Percentiles rank a stretch among this genome's conserved stretches.
Conservation (phyloP, 2,888 invertebrate species). For the Drosophila mimetica region DNA sequence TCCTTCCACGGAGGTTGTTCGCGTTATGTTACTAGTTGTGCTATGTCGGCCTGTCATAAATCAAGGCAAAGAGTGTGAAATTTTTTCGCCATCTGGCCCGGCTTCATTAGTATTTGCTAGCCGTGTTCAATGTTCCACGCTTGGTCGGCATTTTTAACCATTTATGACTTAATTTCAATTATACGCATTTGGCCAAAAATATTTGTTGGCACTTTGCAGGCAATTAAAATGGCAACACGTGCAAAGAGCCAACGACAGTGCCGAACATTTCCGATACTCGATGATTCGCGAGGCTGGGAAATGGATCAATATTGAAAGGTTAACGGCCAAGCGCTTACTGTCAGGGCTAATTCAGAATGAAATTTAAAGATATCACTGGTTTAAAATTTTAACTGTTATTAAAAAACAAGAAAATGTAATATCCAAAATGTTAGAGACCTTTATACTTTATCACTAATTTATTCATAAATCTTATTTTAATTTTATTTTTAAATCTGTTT, state of each 20-base stretch:
- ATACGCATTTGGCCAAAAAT: constrained; percentile 74
- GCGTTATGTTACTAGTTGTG: constrained; percentile 18
- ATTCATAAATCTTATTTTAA: too few relatives aligned
- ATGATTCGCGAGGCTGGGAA: constrained; percentile 21
- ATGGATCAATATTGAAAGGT: constrained; percentile 22
- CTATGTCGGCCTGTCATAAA: constrained; percentile 62
- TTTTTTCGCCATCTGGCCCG: constrained; percentile 62
- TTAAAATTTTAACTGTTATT: too few relatives aligned
- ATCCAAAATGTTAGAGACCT: too few relatives aligned
- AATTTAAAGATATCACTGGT: too few relatives aligned
- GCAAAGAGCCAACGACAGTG: constrained; percentile 46
- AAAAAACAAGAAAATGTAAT: neutral
- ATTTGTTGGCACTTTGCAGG: constrained; percentile 71
- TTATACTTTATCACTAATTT: too few relatives aligned
- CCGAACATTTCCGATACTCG: constrained; percentile 2
- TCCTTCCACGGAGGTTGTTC: constrained; percentile 53
- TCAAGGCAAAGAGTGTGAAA: constrained; percentile 74
- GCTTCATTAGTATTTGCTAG: constrained; percentile 44
- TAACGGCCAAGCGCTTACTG: neutral
- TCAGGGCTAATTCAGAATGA: neutral
- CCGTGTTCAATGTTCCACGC: constrained; percentile 57
- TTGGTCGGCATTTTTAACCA: constrained; percentile 69
- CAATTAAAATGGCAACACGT: constrained; percentile 79
- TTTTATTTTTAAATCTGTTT: too few relatives aligned
- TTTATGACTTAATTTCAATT: constrained; percentile 80